Evolutionary conservation across 2,797 vertebrate species (phyloP).

Genomic region (Dromococcyx pavoninus): DNA sequence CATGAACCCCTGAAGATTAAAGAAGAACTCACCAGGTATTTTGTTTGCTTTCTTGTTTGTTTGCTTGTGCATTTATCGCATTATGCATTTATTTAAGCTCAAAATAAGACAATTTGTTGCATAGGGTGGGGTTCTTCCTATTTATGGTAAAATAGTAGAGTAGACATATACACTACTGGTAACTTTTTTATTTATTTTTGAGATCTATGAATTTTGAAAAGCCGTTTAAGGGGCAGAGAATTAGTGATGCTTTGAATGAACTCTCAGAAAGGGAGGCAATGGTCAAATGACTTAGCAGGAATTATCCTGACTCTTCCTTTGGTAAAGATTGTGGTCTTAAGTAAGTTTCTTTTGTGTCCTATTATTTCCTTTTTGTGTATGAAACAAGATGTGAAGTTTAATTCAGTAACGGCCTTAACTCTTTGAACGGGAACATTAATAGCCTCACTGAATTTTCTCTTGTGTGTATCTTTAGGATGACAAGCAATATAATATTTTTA

Average conservation of each 20-base stretch:
- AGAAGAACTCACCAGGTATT: slow-evolving; percentile 98
- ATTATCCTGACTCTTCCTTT: not conserved
- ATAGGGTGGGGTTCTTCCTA: not conserved
- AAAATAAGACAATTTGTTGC: not conserved
- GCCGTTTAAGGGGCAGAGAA: not conserved
- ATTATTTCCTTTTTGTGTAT: not conserved
- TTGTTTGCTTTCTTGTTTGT: slow-evolving; percentile 8
- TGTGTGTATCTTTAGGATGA: not conserved
- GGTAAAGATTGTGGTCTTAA: not conserved
- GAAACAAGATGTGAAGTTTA: not conserved
- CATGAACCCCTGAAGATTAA: slow-evolving; percentile 98
- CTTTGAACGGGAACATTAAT: not conserved
- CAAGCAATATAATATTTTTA: not conserved
- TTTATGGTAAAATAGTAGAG: not conserved
- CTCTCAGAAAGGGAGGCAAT: not conserved
- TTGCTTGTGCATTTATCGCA: slow-evolving; percentile 53
- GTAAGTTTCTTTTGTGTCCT: not conserved
- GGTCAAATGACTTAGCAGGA: not conserved
- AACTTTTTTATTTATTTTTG: not conserved
- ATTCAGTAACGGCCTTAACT: not conserved
- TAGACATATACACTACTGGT: not conserved
- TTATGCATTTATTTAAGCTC: too few species aligned
- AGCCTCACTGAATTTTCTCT: not conserved
- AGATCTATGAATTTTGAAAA: not conserved
- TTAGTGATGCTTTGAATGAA: not conserved